A percentile compares a stretch with the other conserved stretches of the same genome.
These are phyloP conservation scores for Dyspetes luteomarginatus DNA, from an alignment of 2,888 invertebrate genomes.

Conservation along the genomic window DNA sequence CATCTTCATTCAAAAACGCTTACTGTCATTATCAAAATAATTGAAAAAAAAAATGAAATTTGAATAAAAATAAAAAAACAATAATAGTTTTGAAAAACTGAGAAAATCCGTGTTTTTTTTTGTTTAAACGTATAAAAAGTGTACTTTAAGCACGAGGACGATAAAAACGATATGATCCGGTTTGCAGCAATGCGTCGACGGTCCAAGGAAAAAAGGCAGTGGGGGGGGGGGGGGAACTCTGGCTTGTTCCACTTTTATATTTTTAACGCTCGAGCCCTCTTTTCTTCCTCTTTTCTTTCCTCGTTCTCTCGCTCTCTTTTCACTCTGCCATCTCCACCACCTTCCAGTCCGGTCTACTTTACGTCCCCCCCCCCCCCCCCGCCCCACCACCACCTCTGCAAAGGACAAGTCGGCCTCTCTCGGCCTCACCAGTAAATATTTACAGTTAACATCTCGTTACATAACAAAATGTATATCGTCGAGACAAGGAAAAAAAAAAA, in stretches of 20 bases:
- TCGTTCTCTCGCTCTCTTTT: constrained; percentile 50
- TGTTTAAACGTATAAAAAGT: not conserved
- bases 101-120: constrained; percentile 10
- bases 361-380: constrained; percentile 50
- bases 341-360: constrained; percentile 76
- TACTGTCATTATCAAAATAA: no score
- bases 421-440: constrained; percentile 78
- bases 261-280: constrained; percentile 72
- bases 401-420: constrained; percentile 45
- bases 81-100: constrained; percentile 3
- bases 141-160: constrained; percentile 24
- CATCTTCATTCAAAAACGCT: no score
- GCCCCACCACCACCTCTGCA: constrained; percentile 8
- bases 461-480: constrained; percentile 74
- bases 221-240: constrained; percentile 53
- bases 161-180: constrained; percentile 42
- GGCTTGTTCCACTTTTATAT: constrained; percentile 78
- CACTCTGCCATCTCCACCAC: constrained; percentile 41
- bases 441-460: constrained; percentile 80
- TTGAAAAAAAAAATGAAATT: no score
- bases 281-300: constrained; percentile 56
- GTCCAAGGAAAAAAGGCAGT: constrained; percentile 14
- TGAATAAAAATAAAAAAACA: no score
- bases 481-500: constrained; percentile 55
- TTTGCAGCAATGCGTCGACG: constrained; percentile 14